Base-by-base conservation (phyloP, 2,113 vertebrate genomes). In the Gymnobelideus leadbeateri region DNA sequence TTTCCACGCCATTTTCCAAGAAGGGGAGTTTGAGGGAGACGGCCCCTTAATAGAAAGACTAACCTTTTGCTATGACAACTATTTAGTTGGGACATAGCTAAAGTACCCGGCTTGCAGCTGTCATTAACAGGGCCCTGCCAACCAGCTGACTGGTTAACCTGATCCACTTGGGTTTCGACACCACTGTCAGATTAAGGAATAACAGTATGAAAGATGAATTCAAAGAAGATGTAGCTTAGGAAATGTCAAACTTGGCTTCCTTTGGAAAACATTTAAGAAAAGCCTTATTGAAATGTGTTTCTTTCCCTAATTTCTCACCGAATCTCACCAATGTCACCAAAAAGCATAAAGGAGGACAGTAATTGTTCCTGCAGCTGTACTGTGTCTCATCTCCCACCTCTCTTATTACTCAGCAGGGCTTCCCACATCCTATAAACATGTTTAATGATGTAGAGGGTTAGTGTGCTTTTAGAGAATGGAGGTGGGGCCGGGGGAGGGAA, bases 111-210 rank as follows among this genome's bases (percentile, higher is more conserved):
- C 11, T 93, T 31, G 77, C 12, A 89, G 77, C 61, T 93, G 54
- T 47, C 68, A 6, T 47, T 61, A 51, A 95, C 14, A 43, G 24
- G 25, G 12, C 26, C 16, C 0, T 10, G 26, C 37, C 92, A 68
- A 89, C 52, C 92, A 93, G 37, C 57, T 93, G 94, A 91, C 43
- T 50, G 92, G 92, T 95, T 92, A 96, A 94, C 92, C 47, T 51
- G 84, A 96, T 94, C 89, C 24, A n/a, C 31, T 84, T 26, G 68
- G 46, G 93, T 96, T 96, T 96, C 93, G 92, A 25, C 94, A 94
- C 51, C 91, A 91, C 28, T 89, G 31, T 91, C 61, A 55, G 92
- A 51, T 92, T 50, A 92, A 96, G 24, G 89, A 51, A 89, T 93
- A 93, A 49, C 51, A 92, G 50, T 89, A 89, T 54, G 53, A 2